These are phyloP conservation scores for Hydraecia micacea DNA, from an alignment of 2,888 invertebrate genomes.

Conservation along the genomic window DNA sequence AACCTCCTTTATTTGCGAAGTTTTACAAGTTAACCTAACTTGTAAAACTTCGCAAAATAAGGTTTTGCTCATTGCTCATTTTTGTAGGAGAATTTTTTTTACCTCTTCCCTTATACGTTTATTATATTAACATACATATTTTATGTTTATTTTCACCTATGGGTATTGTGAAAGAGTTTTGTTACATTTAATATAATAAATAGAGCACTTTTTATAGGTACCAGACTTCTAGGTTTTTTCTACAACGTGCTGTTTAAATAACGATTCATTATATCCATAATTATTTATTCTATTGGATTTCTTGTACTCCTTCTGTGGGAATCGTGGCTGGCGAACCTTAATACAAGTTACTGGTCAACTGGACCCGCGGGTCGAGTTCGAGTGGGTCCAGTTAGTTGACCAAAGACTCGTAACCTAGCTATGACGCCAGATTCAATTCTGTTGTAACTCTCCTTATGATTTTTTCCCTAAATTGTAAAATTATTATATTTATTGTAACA, in stretches of 20 bases:
- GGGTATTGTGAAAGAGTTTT: neutral
- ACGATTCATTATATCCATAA: neutral
- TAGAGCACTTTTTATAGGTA: neutral
- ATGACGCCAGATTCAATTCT: too few relatives aligned
- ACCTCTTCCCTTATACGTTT: neutral
- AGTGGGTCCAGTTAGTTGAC: too few relatives aligned
- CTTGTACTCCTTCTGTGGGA: too few relatives aligned
- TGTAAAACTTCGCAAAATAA: neutral
- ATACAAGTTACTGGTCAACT: too few relatives aligned
- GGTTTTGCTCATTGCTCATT: neutral
- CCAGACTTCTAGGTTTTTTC: neutral
- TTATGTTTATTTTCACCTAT: neutral
- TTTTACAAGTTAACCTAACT: neutral
- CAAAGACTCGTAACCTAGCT: too few relatives aligned
- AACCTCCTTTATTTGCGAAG: neutral
- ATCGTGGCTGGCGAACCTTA: too few relatives aligned
- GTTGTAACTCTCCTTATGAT: too few relatives aligned
- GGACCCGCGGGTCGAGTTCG: too few relatives aligned
- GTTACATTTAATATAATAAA: neutral
- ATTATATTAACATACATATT: neutral
- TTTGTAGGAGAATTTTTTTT: slow-evolving; percentile 2
- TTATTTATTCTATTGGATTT: too few relatives aligned
- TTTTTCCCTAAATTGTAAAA: too few relatives aligned
- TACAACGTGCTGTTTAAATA: neutral
- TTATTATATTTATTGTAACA: too few relatives aligned